Evolutionary conservation across 1,140 invertebrate species (phyloP).

Genomic region (Ceratosolen fusciceps): DNA sequence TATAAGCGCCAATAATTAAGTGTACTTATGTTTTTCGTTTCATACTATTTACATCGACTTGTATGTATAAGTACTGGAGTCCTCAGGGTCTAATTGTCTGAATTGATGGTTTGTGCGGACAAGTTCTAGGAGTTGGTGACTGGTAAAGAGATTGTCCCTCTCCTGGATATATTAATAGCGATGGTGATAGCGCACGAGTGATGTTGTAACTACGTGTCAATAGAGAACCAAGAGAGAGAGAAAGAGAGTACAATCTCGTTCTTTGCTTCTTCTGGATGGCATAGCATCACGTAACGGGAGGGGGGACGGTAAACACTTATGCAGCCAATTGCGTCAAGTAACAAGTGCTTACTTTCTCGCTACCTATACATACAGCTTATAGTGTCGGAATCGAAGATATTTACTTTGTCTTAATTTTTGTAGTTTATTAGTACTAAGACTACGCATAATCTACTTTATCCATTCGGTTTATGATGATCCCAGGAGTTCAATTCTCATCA

Average conservation of each 20-base stretch:
- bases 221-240: background rate
- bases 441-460: too few relatives aligned
- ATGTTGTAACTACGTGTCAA: background rate
- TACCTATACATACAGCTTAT: background rate
- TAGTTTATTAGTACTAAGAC: too few relatives aligned
- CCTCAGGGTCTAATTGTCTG: conserved; percentile 5
- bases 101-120: conserved; percentile 16
- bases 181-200: background rate
- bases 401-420: too few relatives aligned
- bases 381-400: too few relatives aligned
- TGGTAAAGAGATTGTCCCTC: background rate
- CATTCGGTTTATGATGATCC: too few relatives aligned
- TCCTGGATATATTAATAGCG: background rate
- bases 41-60: background rate
- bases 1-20: background rate
- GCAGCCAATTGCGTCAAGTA: conserved; percentile 69
- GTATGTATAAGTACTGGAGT: background rate
- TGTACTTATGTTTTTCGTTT: background rate
- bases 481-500: too few relatives aligned
- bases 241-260: background rate
- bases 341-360: conserved; percentile 56
- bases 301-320: conserved; percentile 71
- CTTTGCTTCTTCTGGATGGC: conserved; percentile 52
- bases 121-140: background rate
- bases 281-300: conserved; percentile 68